Evolutionary conservation across 2,888 invertebrate genomes (phyloP).

Genomic region (Myopa tessellatipennis): DNA sequence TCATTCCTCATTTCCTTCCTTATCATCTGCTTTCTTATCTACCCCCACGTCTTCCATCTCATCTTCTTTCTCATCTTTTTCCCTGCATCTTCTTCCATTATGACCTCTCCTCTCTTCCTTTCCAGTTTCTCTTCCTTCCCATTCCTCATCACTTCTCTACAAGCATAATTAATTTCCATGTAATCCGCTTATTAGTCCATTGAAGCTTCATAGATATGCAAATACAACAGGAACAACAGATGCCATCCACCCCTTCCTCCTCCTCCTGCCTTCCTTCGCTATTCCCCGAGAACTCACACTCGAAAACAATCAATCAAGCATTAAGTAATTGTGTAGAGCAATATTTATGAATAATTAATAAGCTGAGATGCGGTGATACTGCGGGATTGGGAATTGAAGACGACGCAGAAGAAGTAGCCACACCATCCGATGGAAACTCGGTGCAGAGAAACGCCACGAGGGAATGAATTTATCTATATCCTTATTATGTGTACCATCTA

Average conservation of each 20-base stretch:
- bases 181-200: constrained; percentile 22
- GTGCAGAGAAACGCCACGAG: not conserved
- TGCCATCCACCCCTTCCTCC: not conserved
- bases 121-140: not conserved
- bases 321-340: constrained; percentile 61
- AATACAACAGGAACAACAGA: not conserved
- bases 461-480: not conserved
- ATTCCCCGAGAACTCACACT: constrained; percentile 47
- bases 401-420: not conserved
- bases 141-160: not conserved
- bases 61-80: not conserved
- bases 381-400: not conserved
- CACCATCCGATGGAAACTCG: no score
- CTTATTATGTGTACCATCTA: not conserved
- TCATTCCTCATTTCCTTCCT: not conserved
- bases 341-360: constrained; percentile 65
- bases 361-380: constrained; percentile 42
- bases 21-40: no score
- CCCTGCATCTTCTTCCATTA: not conserved
- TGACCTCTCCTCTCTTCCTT: not conserved
- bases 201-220: constrained; percentile 6
- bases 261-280: not conserved
- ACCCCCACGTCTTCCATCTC: not conserved
- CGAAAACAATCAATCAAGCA: constrained; percentile 61
- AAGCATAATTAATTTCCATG: constrained; percentile 3